These are phyloP conservation scores for Drosophila crucigera DNA, from an alignment of 2,888 invertebrate genomes.

Conservation along the genomic window DNA sequence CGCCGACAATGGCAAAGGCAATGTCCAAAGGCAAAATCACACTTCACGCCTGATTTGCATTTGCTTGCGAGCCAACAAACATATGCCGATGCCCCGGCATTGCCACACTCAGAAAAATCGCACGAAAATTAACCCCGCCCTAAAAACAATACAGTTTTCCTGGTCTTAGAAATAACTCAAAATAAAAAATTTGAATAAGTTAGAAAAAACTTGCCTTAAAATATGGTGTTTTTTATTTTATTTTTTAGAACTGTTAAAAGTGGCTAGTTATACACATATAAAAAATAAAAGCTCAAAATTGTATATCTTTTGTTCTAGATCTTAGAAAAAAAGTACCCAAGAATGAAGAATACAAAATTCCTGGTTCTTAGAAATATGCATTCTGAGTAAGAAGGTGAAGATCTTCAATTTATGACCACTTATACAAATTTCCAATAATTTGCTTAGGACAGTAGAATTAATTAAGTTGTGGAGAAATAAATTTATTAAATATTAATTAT, in stretches of 20 bases:
- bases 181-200: not conserved
- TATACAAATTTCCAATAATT: no score
- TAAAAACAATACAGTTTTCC: not conserved
- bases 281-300: not conserved
- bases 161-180: not conserved
- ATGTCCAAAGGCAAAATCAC: conserved; percentile 65
- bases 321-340: not conserved
- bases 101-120: not conserved
- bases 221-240: not conserved
- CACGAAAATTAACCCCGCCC: not conserved
- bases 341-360: not conserved
- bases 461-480: no score
- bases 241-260: not conserved
- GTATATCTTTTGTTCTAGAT: not conserved
- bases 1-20: conserved; percentile 40
- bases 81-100: not conserved
- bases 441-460: no score
- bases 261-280: no score
- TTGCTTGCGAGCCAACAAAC: conserved; percentile 57
- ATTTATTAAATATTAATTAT: no score
- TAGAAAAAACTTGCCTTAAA: not conserved
- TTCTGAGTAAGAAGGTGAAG: no score
- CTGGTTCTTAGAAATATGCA: no score
- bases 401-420: no score
- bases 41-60: conserved; percentile 78